Base-by-base conservation (phyloP, 2,113 vertebrate species). In the Panurus biarmicus region DNA sequence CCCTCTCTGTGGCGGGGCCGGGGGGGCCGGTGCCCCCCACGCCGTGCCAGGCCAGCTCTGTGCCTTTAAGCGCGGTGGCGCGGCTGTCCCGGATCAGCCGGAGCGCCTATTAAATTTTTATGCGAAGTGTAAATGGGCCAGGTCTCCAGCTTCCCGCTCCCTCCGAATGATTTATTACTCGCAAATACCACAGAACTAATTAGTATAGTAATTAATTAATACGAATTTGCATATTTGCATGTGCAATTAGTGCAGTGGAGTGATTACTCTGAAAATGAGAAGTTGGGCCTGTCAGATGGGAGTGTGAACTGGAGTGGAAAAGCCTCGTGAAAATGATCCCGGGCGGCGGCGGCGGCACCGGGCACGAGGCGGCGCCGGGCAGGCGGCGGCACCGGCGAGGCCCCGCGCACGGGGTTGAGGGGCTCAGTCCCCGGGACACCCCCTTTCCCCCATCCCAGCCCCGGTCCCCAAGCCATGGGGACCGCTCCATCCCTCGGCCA, bases 151-250 rank as follows among this genome's bases (percentile, higher is more conserved):
- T 98, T 98, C 98, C 98, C 98, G 97, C 98, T 98, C 98, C 98
- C 98, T 98, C 98, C 98, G 98, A 98, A 99, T 99, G 98, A 99
- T 99, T 99, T 99, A 99, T 99, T 98, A 98, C 98, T 98, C 98
- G 98, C 98, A 99, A 99, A 99, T 99, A 99, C 98, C 98, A 99
- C 99, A 98, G 99, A 98, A 99, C 99, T 99, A 99, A 99, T 99
- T 99, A 99, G 99, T 99, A 98, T 98, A 99, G 99, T 99, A 99
- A 99, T 99, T 99, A 99, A 99, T 99, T 99, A 99, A 99, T 99
- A 99, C 98, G 97, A 98, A 99, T 99, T 99, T 99, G 99, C 99
- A 99, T 99, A 99, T 99, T 99, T 99, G 99, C 99, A 99, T 99
- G 98, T 99, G 98, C 99, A 99, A 99, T 99, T 99, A 99, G 98